Percentiles rank a stretch among this genome's conserved stretches.
Evolutionary conservation across 2,888 invertebrate genomes (phyloP).

Genomic region (Neocrepidodera transversa): DNA sequence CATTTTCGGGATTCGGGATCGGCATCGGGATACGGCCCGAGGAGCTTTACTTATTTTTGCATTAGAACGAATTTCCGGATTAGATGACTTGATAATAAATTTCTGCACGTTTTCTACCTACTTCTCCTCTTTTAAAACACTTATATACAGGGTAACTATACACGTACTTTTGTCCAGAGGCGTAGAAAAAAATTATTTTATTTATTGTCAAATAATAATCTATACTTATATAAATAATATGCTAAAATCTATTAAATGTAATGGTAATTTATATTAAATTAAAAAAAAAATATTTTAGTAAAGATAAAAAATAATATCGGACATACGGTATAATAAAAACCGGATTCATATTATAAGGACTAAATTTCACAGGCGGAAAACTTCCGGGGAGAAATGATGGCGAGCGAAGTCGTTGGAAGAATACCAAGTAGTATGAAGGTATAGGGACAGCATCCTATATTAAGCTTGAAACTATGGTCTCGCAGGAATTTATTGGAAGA

Average conservation of each 20-base stretch:
- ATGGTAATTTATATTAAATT: too few species aligned
- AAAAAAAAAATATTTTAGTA: too few species aligned
- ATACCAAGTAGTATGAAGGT: slow-evolving; percentile 55
- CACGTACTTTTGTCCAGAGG: too few species aligned
- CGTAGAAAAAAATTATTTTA: too few species aligned
- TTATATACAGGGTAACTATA: too few species aligned
- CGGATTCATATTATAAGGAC: slow-evolving; percentile 56
- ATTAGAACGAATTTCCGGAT: neutral
- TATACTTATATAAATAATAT: too few species aligned
- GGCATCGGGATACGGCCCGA: slow-evolving; percentile 2
- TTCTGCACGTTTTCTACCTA: neutral
- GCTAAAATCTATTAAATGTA: too few species aligned
- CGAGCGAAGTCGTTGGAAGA: slow-evolving; percentile 58
- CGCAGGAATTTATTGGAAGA: slow-evolving; percentile 50
- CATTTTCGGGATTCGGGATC: slow-evolving; percentile 10
- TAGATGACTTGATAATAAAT: neutral
- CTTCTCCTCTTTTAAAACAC: neutral
- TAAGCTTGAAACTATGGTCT: slow-evolving; percentile 46
- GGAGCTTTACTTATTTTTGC: slow-evolving; percentile 14
- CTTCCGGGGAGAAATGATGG: slow-evolving; percentile 59
- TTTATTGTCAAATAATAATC: too few species aligned
- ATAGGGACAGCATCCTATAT: slow-evolving; percentile 50
- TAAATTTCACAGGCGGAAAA: slow-evolving; percentile 59
- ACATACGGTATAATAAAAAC: slow-evolving; percentile 47
- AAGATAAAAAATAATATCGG: too few species aligned